Evolutionary conservation across 2,113 vertebrate species (phyloP).

Genomic region (Phainopepla nitens): DNA sequence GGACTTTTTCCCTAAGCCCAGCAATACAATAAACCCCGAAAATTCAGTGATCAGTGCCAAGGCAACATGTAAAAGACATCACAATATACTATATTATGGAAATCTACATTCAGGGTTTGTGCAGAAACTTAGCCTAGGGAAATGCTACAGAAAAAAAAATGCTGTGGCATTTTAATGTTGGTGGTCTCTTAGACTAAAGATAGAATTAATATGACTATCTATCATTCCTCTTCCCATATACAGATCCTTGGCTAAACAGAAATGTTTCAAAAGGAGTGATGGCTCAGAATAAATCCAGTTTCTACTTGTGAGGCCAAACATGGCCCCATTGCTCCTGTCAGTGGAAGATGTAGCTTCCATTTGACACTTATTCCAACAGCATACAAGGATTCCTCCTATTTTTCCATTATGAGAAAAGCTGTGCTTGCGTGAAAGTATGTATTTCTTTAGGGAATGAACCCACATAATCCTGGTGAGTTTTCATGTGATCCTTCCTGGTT

Average conservation of each 20-base stretch:
- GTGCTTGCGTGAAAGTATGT: background rate
- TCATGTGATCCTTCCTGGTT: background rate
- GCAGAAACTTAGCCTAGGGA: background rate
- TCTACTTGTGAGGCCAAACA: background rate
- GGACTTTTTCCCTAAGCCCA: background rate
- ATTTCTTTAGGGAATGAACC: background rate
- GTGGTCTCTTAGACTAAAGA: background rate
- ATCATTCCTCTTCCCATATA: background rate
- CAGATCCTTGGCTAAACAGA: background rate
- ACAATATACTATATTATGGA: background rate
- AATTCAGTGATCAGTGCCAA: background rate
- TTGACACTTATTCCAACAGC: background rate
- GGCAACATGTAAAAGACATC: background rate
- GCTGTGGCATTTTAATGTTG: background rate
- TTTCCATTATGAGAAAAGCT: background rate
- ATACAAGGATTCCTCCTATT: background rate
- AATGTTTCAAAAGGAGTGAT: background rate
- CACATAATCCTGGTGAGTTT: background rate
- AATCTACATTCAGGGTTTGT: background rate
- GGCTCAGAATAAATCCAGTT: background rate
- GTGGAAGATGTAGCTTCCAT: background rate
- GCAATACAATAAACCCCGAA: background rate
- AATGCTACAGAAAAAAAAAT: background rate
- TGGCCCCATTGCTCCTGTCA: background rate
- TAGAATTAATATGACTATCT: background rate